These are phyloP conservation scores for Myxocyprinus asiaticus DNA, from an alignment of 2,113 vertebrate genomes.

Conservation along the genomic window DNA sequence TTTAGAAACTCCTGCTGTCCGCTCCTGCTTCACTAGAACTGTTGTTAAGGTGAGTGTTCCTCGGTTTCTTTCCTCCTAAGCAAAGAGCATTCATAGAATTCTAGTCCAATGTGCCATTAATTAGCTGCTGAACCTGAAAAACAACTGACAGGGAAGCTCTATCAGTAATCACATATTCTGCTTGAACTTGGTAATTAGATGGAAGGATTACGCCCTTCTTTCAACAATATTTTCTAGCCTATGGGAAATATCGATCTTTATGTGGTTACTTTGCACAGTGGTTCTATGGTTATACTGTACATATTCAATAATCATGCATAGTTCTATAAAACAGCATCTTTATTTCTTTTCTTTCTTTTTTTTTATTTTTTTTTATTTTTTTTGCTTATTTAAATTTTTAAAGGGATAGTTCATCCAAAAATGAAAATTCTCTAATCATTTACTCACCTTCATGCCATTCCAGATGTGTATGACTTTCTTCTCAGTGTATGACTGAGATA, in stretches of 20 bases:
- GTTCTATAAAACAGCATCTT: too few species aligned
- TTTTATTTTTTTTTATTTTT: neutral
- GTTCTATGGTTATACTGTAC: neutral
- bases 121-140: slow-evolving; percentile 32
- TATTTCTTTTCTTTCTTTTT: too few species aligned
- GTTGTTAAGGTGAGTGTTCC: slow-evolving; percentile 46
- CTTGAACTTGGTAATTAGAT: slow-evolving; percentile 21
- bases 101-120: neutral
- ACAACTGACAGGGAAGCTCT: slow-evolving; percentile 6
- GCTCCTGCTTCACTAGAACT: slow-evolving; percentile 37
- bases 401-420: too few species aligned
- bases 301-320: too few species aligned
- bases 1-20: slow-evolving; percentile 25
- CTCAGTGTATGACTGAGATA: too few species aligned
- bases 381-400: neutral
- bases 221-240: neutral
- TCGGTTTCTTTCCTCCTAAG: slow-evolving; percentile 24
- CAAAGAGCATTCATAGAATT: slow-evolving; percentile 20
- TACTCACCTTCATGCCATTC: too few species aligned
- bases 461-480: too few species aligned
- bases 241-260: neutral
- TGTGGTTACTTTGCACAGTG: neutral
- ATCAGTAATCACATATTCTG: slow-evolving; percentile 14
- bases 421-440: too few species aligned
- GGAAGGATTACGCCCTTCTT: neutral